These are phyloP conservation scores for Notocelia uddmanniana DNA, from an alignment of 2,888 invertebrate species.

Conservation along the genomic window DNA sequence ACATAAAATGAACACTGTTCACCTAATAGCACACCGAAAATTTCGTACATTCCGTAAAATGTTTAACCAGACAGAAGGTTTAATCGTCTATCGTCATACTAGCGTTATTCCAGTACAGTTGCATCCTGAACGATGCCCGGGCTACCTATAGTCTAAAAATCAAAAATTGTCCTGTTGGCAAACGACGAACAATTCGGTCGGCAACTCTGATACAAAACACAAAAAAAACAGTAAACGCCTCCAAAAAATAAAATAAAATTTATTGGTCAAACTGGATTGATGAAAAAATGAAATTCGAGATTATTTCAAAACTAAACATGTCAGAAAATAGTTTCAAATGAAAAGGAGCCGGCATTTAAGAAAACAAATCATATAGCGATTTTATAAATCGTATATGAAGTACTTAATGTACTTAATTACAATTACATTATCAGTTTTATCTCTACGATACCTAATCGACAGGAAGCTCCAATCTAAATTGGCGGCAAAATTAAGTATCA, in stretches of 20 bases:
- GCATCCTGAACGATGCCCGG: too few relatives aligned
- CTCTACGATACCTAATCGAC: slow-evolving; percentile 44
- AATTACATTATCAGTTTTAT: slow-evolving; percentile 12
- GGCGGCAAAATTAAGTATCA: slow-evolving; percentile 8
- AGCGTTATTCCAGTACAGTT: too few relatives aligned
- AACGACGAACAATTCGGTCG: too few relatives aligned
- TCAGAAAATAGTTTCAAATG: neutral
- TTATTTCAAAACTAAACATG: neutral
- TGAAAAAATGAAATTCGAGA: neutral
- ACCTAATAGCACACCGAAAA: too few relatives aligned
- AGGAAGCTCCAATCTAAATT: slow-evolving; percentile 46
- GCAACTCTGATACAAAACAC: too few relatives aligned
- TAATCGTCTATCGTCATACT: too few relatives aligned
- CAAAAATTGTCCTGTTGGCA: too few relatives aligned
- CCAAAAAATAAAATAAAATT: neutral
- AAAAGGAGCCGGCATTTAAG: neutral
- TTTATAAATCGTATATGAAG: too few relatives aligned
- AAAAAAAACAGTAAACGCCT: neutral
- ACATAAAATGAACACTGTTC: too few relatives aligned
- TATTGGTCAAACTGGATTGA: neutral
- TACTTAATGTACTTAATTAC: neutral
- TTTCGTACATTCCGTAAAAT: too few relatives aligned
- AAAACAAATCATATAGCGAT: neutral
- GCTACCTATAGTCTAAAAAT: too few relatives aligned
- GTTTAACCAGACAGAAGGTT: too few relatives aligned